Evolutionary conservation across 2,113 vertebrate genomes (phyloP).

Genomic region (Psephotus haematonotus): DNA sequence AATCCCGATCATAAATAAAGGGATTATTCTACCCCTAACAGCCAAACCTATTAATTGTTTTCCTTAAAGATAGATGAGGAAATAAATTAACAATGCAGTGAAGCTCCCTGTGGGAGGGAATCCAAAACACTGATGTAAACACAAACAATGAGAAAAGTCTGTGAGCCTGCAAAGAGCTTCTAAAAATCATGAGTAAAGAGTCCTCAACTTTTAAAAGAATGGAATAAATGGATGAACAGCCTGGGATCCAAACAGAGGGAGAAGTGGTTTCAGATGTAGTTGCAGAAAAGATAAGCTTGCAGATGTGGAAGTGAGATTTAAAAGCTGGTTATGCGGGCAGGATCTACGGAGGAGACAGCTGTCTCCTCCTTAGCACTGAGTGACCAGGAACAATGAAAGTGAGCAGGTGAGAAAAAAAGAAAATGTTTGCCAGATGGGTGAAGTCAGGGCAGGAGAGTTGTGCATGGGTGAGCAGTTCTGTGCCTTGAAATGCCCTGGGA

Average conservation of each 20-base stretch:
- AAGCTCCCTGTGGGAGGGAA: background rate
- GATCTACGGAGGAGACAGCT: background rate
- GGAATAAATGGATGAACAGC: background rate
- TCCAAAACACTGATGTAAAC: background rate
- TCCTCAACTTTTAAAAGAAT: background rate
- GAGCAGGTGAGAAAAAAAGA: background rate
- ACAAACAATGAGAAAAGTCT: background rate
- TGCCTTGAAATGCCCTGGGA: background rate
- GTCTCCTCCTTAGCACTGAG: background rate
- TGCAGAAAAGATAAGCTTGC: background rate
- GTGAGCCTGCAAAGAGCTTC: background rate
- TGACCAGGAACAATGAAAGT: background rate
- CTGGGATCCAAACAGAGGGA: background rate
- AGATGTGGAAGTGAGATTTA: background rate
- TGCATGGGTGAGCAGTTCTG: background rate
- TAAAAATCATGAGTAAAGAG: background rate
- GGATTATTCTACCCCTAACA: background rate
- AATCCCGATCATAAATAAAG: background rate
- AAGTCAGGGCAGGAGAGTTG: background rate
- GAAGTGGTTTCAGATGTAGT: background rate
- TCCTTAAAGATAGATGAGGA: background rate
- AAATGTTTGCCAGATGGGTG: background rate
- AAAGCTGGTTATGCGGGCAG: background rate
- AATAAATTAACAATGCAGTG: background rate
- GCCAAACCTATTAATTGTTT: background rate